Evolutionary conservation across 35 echinoderm and acorn worm species (phyloP), one percentile per base, ranked within the genome.

Genomic region (Apostichopus californicus): DNA sequence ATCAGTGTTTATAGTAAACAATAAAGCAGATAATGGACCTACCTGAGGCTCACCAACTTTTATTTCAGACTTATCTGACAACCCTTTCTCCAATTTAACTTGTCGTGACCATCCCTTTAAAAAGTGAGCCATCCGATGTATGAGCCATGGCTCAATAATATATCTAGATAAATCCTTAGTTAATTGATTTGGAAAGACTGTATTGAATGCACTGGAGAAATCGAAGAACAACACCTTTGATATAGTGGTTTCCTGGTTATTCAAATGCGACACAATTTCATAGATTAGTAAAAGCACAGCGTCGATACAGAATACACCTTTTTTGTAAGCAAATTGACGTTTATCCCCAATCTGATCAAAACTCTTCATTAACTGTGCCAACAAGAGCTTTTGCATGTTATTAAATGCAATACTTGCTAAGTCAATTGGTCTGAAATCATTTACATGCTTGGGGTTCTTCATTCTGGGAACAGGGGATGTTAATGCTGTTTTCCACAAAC

Each of bases 341-440:
- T 79, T 79, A 79, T 79, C 77, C 10, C 77, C 9, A 79, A 18
- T 18, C 21, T 17, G 10, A 79, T 24, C 77, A 79, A 22, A 22
- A 22, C 20, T 79, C 12, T 81, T 17, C 7, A 53, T 52, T 46
- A 54, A 81, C 25, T 81, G 78, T 5, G 78, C 46, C 23, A 81
- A 17, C 0, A 81, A 17, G 17, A 46, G 78, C 78, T 24, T 81
- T 52, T 80, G 23, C 24, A 80, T 81, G 28, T 25, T 34, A 52
- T 81, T 81, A 46, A 81, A 81, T 81, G 28, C 78, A 81, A 52
- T 81, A 9, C 78, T 53, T 7, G 78, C 78, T 81, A 81, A 53
- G 78, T 81, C 28, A 52, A 55, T 55, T 81, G 78, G 21, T 81
- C 78, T 81, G 17, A 81, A 53, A 81, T 54, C 22, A 81, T 81